Evolutionary conservation across 2,888 invertebrate species (phyloP).

Genomic region (Calliphora vomitoria): DNA sequence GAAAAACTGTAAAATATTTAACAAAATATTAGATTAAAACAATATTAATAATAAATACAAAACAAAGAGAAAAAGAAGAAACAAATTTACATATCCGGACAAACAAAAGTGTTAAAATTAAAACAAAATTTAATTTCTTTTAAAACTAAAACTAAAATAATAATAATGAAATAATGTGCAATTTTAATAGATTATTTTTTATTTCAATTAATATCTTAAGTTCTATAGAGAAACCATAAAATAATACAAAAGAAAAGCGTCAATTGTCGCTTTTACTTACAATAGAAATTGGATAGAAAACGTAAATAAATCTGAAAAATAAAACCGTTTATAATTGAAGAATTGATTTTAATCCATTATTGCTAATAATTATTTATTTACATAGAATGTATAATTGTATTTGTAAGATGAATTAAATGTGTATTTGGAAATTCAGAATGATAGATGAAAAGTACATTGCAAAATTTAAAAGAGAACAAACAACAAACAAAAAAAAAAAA

Average conservation of each 20-base stretch:
- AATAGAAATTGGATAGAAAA: constrained; percentile 33
- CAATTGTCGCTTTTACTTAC: constrained; percentile 13
- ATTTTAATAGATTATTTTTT: constrained; percentile 54
- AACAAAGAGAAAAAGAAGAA: constrained; percentile 49
- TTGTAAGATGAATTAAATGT: constrained; percentile 66
- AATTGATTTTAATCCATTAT: constrained; percentile 62
- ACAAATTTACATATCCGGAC: constrained; percentile 74
- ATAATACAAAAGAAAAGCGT: background rate
- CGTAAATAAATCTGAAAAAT: constrained; percentile 14
- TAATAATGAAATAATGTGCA: constrained; percentile 61
- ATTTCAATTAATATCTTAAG: constrained; percentile 33
- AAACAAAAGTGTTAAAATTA: constrained; percentile 38
- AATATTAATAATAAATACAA: constrained; percentile 30
- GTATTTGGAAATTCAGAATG: constrained; percentile 73
- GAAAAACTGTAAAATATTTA: constrained; percentile 60
- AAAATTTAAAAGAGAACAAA: constrained; percentile 44
- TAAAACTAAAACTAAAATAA: constrained; percentile 4
- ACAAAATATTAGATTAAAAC: constrained; percentile 41
- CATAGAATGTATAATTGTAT: constrained; percentile 65
- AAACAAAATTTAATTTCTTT: constrained; percentile 58
- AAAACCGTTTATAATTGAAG: constrained; percentile 34
- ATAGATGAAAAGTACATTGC: constrained; percentile 73
- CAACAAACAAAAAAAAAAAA: background rate
- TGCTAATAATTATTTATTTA: constrained; percentile 68
- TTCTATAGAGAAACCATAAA: constrained; percentile 30